Base-by-base conservation (phyloP, 2,888 invertebrate genomes). In the Lottia gigantea region DNA sequence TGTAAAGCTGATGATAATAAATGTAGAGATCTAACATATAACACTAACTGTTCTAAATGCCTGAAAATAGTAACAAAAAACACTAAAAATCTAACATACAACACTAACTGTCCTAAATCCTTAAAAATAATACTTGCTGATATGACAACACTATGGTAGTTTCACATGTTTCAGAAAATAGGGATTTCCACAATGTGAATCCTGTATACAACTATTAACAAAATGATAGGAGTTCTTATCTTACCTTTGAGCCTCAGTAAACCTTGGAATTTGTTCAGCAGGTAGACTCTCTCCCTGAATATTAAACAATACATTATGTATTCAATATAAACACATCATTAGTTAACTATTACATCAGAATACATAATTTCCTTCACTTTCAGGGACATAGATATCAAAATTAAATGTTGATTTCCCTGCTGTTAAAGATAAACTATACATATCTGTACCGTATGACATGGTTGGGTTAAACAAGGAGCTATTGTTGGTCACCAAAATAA, bases 1-100 rank as follows among this genome's bases (percentile, higher is more conserved):
- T 94, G 93, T 83, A 98, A 91, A 0, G 97, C 97, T n/a, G 97
- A 96, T 79, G 96, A 95, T 73, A 99, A 92, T 90, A 98, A 92
- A 87, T 98, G 97, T 83, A 98, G 91, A 0, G 96, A 96, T 83
- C 97, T 91, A 77, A 96, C 93, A 85, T 96, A 92, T 81, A 97
- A 91, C 47, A 96, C 95, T 76, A 97, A 91, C 83, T 96, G 95
- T 87, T 95, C 94, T 19, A 93, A 97, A 91, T 83, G 96, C 95
- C 87, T 95, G 94, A 40, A 40, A 40, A 40, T n/a, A n/a, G 31
- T 31, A 31, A 31, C 31, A 31, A 31, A 3, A 31, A 31, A 31
- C 31, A 31, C 6, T 31, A 31, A 6, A 31, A 31, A 31, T 31
- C 31, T 31, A 31, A 31, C 31, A 31, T 31, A 31, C 3, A 67